Evolutionary conservation across 1,140 invertebrate species (phyloP), one percentile per base, ranked within the genome.

Genomic region (Drosophila tropicalis): DNA sequence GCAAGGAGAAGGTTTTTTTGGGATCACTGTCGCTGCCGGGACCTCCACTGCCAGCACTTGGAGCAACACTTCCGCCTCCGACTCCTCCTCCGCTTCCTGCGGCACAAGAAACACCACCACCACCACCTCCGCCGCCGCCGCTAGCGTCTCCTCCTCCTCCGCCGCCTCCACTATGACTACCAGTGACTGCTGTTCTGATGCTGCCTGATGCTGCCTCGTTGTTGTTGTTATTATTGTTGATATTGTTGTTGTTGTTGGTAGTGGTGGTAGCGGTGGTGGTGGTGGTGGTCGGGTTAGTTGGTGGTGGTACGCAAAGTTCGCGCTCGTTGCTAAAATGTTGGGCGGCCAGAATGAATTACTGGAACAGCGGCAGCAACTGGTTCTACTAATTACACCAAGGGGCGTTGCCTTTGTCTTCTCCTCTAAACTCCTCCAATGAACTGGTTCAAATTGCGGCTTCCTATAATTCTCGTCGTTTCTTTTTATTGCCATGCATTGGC

Each of bases 1-100:
- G 91, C 77, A 92, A 82, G 85, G 90, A 91, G 84, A 92, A 91
- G 86, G 91, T 76, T 65, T 92, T 92, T 63, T 92, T 92, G 66
- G 91, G 90, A 85, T 82, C 76, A 61, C 74, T 72, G 64, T 68
- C 78, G 70, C 70, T 79, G 76, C 72, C 66, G 57, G 65, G 44
- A 62, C 74, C 67, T 51, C 57, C 62, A 63, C 57, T 62, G 36
- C 29, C 39, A 65, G 55, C 62, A 67, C 40, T 66, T 57, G 47
- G 29, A 60, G 67, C 63, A 57, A 51, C 25, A 62, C 72, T 83
- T 51, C 74, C 62, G 58, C 54, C 55, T 34, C 39, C 62, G 34
- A 17, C 32, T 58, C 19, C 32, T 36, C 13, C 13, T 62, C 5
- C 19, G 44, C 40, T 15, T 62, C 44, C 44, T 15, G 44, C 32